These are phyloP conservation scores for Rutpela maculata DNA, from an alignment of 2,888 invertebrate species.

Conservation along the genomic window DNA sequence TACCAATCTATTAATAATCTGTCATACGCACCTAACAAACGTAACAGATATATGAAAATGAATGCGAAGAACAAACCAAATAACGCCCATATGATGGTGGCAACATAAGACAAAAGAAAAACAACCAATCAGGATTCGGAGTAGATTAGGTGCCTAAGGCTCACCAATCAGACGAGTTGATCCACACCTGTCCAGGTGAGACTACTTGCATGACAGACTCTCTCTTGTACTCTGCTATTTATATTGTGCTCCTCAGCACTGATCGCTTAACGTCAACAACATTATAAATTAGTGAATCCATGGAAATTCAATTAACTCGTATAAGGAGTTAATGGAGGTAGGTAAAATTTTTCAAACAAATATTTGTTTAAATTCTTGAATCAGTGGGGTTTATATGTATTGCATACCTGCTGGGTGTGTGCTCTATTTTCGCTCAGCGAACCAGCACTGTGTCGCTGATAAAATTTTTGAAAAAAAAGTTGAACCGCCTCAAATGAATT, in stretches of 20 bases:
- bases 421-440: no score
- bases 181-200: slow-evolving; percentile 65
- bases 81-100: slow-evolving; percentile 68
- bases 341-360: background rate
- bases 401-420: no score
- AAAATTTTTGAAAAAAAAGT: no score
- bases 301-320: slow-evolving; percentile 14
- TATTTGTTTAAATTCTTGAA: background rate
- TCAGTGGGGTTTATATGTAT: no score
- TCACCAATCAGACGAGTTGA: slow-evolving; percentile 67
- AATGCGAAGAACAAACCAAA: slow-evolving; percentile 12
- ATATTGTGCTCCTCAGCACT: background rate
- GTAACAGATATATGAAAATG: slow-evolving; percentile 6
- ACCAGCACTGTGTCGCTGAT: no score
- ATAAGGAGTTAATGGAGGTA: background rate
- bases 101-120: slow-evolving; percentile 67
- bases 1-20: background rate
- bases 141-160: slow-evolving; percentile 64
- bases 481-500: no score
- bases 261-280: background rate
- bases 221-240: slow-evolving; percentile 3
- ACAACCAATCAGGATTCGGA: slow-evolving; percentile 65
- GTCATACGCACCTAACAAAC: background rate
- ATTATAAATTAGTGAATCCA: slow-evolving; percentile 13
- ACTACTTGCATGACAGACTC: slow-evolving; percentile 37